phyloP scores from a whole-genome alignment of 2,888 invertebrate species.

The Neuroscelio doddi region DNA sequence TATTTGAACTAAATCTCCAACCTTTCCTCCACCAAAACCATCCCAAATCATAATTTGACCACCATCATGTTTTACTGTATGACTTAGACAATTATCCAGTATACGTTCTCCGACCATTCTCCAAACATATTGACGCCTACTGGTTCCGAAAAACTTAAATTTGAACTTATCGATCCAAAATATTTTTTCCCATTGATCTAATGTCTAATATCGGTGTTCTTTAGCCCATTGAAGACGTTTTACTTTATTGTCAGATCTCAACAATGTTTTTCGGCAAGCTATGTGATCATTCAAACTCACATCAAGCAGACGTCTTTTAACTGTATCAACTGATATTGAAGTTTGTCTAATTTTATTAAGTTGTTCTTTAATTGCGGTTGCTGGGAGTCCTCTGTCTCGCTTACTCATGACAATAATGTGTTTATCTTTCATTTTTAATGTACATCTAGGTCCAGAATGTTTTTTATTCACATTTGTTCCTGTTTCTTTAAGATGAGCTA shows the following conservation, averaged over 20 bases:
- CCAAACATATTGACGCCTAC: slow-evolving; percentile 19
- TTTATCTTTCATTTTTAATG: no score
- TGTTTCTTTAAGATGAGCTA: no score
- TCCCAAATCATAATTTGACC: slow-evolving; percentile 42
- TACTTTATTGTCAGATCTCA: no score
- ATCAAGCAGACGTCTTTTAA: not conserved
- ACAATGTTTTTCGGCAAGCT: slow-evolving; percentile 16
- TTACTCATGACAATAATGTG: no score
- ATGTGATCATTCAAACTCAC: not conserved
- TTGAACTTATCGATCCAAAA: slow-evolving; percentile 39
- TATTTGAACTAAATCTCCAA: slow-evolving; percentile 43
- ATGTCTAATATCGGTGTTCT: slow-evolving; percentile 33
- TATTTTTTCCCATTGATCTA: slow-evolving; percentile 26
- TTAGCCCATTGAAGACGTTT: slow-evolving; percentile 39
- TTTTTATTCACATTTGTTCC: no score
- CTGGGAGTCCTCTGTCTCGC: slow-evolving; percentile 18
- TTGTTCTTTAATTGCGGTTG: slow-evolving; percentile 11
- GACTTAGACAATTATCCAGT: slow-evolving; percentile 11
- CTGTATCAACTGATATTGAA: not conserved
- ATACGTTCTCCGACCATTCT: slow-evolving; percentile 14
- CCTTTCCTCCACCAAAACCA: slow-evolving; percentile 26
- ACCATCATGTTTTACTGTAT: slow-evolving; percentile 46
- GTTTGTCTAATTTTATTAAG: slow-evolving; percentile 10
- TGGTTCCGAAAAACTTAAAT: slow-evolving; percentile 30
- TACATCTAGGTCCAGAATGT: no score